Evolutionary conservation across 1,140 invertebrate genomes (phyloP), one percentile per base, ranked within the genome.

Genomic region (Dendrolimus kikuchii): DNA sequence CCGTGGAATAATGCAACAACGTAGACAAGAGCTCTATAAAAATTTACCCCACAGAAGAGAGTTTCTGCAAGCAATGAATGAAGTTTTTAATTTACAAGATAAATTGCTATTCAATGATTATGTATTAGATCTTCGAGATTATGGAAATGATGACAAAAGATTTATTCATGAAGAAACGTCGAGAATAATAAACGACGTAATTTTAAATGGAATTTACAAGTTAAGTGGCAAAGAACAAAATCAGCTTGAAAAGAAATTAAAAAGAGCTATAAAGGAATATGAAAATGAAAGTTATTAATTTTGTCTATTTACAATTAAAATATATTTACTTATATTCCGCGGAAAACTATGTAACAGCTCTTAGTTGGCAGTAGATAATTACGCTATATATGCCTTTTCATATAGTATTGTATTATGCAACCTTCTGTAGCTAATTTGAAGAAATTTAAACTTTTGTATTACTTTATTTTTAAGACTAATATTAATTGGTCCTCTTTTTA

Each of bases 11-110:
- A 40, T 79, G 2, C 41, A 45, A 44, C 10, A 51, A 8, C 75
- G 75, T 44, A 62, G 63, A 54, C 38, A 63, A 5, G 57, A 71
- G 43, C 59, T 75, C 2, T 57, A 71, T 5, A 62, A 67, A 37
- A 58, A 60, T n/a, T 43, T 58, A 38, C 53, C 58, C 2, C 42
- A 55, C 38, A 59, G 60, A 46, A 53, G 39, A 39, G 60, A 59
- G 23, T 80, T 80, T 56, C 42, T 82, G 40, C 40, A 70, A 9
- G 65, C 69, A 4, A 77, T 82, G 62, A 68, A 77, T 38, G 39
- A 53, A 36, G 48, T 67, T 38, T 82, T 77, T 45, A 73, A 67
- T 44, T 42, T 72, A 5, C 52, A 51, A 55, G 64, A 82, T 40
- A 57, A 62, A 39, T 51, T 69, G 10, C 10, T 58, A 5, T 78